Percentiles rank a stretch among this genome's conserved stretches.
These are phyloP conservation scores for Drosophila pruinosa DNA, from an alignment of 1,140 invertebrate genomes.

Conservation along the genomic window DNA sequence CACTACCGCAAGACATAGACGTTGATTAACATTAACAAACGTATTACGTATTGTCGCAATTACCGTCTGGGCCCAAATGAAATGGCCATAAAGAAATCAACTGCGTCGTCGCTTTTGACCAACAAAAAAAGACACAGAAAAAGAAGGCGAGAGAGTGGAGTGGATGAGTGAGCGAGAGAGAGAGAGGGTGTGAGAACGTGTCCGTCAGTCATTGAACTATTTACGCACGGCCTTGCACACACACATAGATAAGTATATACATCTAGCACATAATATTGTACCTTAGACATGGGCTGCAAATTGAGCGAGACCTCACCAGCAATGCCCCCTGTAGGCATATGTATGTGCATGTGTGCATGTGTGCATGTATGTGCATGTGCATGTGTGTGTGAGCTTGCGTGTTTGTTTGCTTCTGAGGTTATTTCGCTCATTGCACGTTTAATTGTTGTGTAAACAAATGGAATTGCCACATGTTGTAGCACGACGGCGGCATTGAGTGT, in stretches of 20 bases:
- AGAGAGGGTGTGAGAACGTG: constrained; percentile 26
- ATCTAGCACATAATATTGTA: background rate
- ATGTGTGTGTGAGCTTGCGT: constrained; percentile 7
- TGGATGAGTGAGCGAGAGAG: background rate
- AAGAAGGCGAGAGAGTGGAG: constrained; percentile 12
- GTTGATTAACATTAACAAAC: background rate
- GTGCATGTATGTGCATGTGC: background rate
- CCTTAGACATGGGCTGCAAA: constrained; percentile 19
- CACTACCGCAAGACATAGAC: background rate
- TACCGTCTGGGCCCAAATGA: constrained; percentile 6
- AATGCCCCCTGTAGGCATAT: background rate
- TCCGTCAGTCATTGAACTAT: constrained; percentile 73
- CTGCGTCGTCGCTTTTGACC: constrained; percentile 35
- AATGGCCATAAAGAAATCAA: constrained; percentile 28
- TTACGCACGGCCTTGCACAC: constrained; percentile 69
- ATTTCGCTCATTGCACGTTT: constrained; percentile 55
- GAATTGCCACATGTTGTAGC: constrained; percentile 39
- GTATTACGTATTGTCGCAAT: constrained; percentile 14
- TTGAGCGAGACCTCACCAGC: background rate
- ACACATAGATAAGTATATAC: background rate
- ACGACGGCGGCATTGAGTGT: constrained; percentile 26
- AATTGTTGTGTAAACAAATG: constrained; percentile 69
- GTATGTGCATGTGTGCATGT: no score
- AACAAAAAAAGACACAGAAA: constrained; percentile 33
- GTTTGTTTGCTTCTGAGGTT: constrained; percentile 37